Base-by-base conservation (phyloP, 2,888 invertebrate species). In the Cynaeus angustus region DNA sequence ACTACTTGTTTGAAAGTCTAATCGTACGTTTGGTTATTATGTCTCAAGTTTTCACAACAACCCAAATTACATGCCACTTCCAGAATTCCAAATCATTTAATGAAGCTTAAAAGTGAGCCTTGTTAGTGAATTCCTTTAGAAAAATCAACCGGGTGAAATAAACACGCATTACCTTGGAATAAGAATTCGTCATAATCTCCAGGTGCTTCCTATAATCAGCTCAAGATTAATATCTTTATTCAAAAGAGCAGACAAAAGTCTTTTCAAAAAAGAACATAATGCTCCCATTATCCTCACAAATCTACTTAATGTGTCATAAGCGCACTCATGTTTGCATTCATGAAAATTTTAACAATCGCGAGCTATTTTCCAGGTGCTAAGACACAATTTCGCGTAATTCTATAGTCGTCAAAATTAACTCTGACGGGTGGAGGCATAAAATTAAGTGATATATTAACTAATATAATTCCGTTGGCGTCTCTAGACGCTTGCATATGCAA, bases 211-310 rank as follows among this genome's bases (percentile, higher is more conserved):
- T 1, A 37, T 37, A 37, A 59, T 45, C 59, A 28, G 28, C 37
- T 10, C 26, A 61, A 61, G 61, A 61, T 62, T 62, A 62, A 64
- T 52, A 46, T 59, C 41, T 52, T 50, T 64, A 52, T 64, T 41
- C 41, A 52, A 16, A 28, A 64, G 52, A 50, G 52, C 41, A n/a
- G 9, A 64, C 62, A 52, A 52, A 52, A 43, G 64, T 43, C 28
- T 64, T 52, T 50, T 21, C 21, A 8, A 61, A 61, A 61, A 62
- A 45, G 45, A 61, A 45, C 26, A 68, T 68, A 61, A 68, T 68
- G 16, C 33, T 43, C 16, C 59, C 30, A 61, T 67, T 61, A 67
- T 52, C 16, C 52, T 53, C 61, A 37, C 41, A 61, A 66, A 59
- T 21, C 45, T 50, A 61, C 53, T 53, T 67, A 43, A 38, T 56